Evolutionary conservation across 1,140 invertebrate genomes (phyloP), one percentile per base, ranked within the genome.

Genomic region (Meloidogyne floridensis): DNA sequence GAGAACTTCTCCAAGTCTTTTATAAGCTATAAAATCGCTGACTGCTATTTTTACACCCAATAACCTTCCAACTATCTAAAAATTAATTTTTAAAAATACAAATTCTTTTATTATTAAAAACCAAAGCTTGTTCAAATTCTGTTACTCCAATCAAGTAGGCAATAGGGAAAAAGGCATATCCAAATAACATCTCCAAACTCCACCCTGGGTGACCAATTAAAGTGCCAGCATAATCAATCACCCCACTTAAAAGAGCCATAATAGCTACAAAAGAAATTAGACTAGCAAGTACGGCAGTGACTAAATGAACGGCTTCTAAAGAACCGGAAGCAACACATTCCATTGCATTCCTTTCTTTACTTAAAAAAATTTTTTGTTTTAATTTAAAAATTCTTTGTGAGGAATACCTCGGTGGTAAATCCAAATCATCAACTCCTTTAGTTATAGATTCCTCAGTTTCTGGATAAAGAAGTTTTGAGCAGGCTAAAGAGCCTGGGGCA

Each of bases 11-110:
- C 81, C 74, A 32, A 83, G 82, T 43, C 56, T 54, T 71, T 94
- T 91, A 87, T 95, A 97, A 1, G 95, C 95, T 0, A 96, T 93
- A 90, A 97, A 96, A 90, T 97, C 95, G 87, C 96, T 97, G 3
- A 96, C 93, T 2, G 95, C 93, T 0, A 94, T 95, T 92, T 97
- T 97, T 1, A 95, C 89, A 1, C 95, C 95, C 65, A 97, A 94
- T 5, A 97, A 91, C 65, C 92, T 92, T 0, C 93, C 95, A 0
- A 97, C 94, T 32, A 79, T 53, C 77, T 79, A 72, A 79, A 72
- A 32, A 72, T 51, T 74, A 11, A 71, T 15, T 72, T 65, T 32
- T 53, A 65, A 42, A 20, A 7, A 59, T 15, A 32, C 32, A 32
- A 32, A 32, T 72, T 13, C 47, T 43, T 65, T 51, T 5, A 69